Evolutionary conservation across 1,140 invertebrate species (phyloP).

Genomic region (Drosophila busckii): DNA sequence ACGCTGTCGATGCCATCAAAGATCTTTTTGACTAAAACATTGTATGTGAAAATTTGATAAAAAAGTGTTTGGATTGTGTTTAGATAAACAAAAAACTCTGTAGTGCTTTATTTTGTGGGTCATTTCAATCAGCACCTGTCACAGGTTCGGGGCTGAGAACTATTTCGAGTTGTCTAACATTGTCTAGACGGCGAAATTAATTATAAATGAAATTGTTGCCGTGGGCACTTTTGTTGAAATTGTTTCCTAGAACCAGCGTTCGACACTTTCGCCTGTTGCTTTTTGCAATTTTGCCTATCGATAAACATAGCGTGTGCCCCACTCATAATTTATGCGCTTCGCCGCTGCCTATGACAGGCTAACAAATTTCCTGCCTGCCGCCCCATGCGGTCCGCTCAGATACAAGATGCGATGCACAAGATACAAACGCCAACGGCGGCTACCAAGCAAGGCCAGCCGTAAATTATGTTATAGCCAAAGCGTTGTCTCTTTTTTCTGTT

Average conservation of each 20-base stretch:
- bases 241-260: slow-evolving; percentile 37
- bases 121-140: slow-evolving; percentile 72
- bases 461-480: slow-evolving; percentile 65
- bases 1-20: slow-evolving; percentile 21
- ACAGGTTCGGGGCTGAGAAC: slow-evolving; percentile 50
- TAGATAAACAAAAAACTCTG: no score
- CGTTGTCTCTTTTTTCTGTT: slow-evolving; percentile 1
- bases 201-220: slow-evolving; percentile 68
- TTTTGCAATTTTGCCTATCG: slow-evolving; percentile 46
- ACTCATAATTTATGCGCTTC: slow-evolving; percentile 65
- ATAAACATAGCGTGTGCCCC: slow-evolving; percentile 35
- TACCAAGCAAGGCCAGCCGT: slow-evolving; percentile 62
- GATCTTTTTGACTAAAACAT: slow-evolving; percentile 15
- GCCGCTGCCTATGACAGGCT: slow-evolving; percentile 68
- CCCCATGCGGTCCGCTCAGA: slow-evolving; percentile 52
- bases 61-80: no score
- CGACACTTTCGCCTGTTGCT: slow-evolving; percentile 58
- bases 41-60: no score
- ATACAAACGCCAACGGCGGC: slow-evolving; percentile 62
- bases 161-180: slow-evolving; percentile 21
- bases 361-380: slow-evolving; percentile 65
- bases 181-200: slow-evolving; percentile 54
- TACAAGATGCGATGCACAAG: slow-evolving; percentile 48
- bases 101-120: no score
- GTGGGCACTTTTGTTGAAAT: slow-evolving; percentile 24